These are phyloP conservation scores for Lamprologus ornatipinnis DNA, from an alignment of 2,113 vertebrate genomes.

Conservation along the genomic window DNA sequence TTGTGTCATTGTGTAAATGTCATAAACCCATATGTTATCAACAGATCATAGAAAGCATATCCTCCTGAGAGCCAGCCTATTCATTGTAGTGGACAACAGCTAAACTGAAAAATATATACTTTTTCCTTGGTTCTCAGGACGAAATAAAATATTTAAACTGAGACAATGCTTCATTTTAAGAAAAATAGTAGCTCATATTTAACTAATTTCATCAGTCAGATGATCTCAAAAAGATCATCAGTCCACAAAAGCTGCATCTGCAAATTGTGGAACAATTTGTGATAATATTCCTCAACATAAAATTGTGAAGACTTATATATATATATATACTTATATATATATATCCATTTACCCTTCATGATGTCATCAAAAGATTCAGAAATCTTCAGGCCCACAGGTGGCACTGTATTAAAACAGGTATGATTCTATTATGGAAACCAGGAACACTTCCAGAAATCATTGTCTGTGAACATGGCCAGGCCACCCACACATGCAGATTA, in stretches of 20 bases:
- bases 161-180: neutral
- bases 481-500: neutral
- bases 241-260: neutral
- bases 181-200: neutral
- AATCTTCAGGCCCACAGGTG: neutral
- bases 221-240: neutral
- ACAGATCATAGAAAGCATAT: neutral
- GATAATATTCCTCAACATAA: neutral
- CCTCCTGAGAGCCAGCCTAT: neutral
- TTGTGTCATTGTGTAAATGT: neutral
- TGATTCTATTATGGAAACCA: neutral
- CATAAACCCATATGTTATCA: neutral
- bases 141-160: neutral
- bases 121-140: neutral
- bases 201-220: neutral
- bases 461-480: neutral
- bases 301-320: neutral
- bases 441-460: neutral
- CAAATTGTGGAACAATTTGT: neutral
- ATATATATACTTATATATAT: neutral
- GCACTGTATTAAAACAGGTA: neutral
- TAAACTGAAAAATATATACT: rapidly evolving
- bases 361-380: neutral
- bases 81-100: neutral
- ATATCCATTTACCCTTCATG: neutral